These are phyloP conservation scores for Oedothorax gibbosus DNA, from an alignment of 1,140 invertebrate species.

Conservation along the genomic window DNA sequence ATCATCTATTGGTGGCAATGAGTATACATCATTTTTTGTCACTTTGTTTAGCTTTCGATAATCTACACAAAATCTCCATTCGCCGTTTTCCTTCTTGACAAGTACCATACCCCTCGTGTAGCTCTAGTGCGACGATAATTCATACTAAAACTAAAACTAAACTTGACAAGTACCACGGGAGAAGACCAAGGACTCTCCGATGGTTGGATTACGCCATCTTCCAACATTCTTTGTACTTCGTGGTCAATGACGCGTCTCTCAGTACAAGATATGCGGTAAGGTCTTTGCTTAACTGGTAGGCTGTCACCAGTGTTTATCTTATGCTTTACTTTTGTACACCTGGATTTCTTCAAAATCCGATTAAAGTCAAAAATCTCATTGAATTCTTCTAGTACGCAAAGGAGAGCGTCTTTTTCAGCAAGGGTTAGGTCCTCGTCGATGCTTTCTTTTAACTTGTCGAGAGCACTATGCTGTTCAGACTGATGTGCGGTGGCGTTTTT, in stretches of 20 bases:
- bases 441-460: conserved; percentile 20
- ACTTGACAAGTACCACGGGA: conserved; percentile 63
- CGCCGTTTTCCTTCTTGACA: too few species aligned
- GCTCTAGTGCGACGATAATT: too few species aligned
- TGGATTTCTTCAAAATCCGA: neutral
- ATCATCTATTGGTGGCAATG: too few species aligned
- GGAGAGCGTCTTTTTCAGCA: neutral
- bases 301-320: conserved; percentile 3
- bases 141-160: too few species aligned
- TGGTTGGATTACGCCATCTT: conserved; percentile 60
- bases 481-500: neutral
- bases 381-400: neutral
- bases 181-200: conserved; percentile 59
- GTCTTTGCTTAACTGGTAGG: neutral
- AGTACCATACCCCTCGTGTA: too few species aligned
- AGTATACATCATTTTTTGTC: too few species aligned
- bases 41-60: too few species aligned
- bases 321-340: neutral
- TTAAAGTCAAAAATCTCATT: neutral
- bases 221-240: conserved; percentile 19
- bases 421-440: neutral
- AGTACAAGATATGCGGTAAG: neutral
- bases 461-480: neutral
- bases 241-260: conserved; percentile 13
- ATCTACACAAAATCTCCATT: too few species aligned